These are phyloP conservation scores for Apis laboriosa DNA, from an alignment of 1,140 invertebrate genomes.

Conservation along the genomic window DNA sequence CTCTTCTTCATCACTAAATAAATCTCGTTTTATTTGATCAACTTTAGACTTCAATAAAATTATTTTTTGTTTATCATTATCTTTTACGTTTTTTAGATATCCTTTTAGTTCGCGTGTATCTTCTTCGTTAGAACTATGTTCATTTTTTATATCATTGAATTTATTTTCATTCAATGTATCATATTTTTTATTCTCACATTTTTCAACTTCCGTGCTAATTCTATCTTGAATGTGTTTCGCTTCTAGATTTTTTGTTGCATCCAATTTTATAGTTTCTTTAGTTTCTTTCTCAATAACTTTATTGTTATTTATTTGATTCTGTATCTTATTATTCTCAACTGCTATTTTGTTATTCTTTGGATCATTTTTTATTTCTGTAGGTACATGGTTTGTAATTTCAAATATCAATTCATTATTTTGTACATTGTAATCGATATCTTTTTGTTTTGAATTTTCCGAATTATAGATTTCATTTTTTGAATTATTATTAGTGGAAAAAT, in stretches of 20 bases:
- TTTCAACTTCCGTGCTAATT: neutral
- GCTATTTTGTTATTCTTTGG: neutral
- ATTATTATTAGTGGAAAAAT: neutral
- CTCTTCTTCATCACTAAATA: constrained; percentile 77
- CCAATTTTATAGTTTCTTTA: neutral
- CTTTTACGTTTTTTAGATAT: neutral
- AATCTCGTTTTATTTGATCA: constrained; percentile 75
- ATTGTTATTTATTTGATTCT: neutral
- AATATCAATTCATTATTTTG: neutral
- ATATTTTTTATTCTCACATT: neutral
- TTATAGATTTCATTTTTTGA: neutral
- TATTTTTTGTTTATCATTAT: constrained; percentile 43
- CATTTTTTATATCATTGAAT: neutral
- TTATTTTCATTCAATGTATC: neutral
- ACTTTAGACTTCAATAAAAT: constrained; percentile 68
- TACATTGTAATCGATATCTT: neutral
- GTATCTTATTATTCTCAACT: neutral
- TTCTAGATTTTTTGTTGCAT: neutral
- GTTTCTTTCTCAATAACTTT: neutral
- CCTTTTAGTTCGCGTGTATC: constrained; percentile 2
- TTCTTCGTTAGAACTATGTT: neutral
- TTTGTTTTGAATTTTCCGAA: neutral
- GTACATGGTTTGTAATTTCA: neutral
- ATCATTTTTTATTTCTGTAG: neutral
- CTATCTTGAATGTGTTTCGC: neutral